Base-by-base conservation (phyloP, 1,140 invertebrate species). In the Zaprionus inermis region DNA sequence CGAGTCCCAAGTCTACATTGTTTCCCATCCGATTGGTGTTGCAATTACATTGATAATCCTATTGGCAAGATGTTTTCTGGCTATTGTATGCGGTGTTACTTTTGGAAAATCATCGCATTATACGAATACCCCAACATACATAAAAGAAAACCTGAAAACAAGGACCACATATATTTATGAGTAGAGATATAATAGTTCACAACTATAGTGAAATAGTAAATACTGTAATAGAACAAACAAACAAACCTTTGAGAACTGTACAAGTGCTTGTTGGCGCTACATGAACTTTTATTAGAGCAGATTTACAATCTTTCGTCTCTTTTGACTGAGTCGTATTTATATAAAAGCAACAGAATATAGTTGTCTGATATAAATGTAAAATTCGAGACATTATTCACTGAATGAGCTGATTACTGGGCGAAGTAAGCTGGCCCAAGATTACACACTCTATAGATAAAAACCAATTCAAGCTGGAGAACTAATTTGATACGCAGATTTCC, bases 41-140 rank as follows among this genome's bases (percentile, higher is more conserved):
- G 70, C 67, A 89, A 83, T 89, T 88, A 88, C 84, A 89, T 80
- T 89, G 72, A 64, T 88, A 89, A 89, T 89, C 77, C 84, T 64
- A 78, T 72, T 66, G 22, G 67, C 57, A 72, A 72, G 60, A 84
- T 74, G 58, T 78, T 76, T 69, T 72, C 20, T 24, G 16, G 20
- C n/a, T 56, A 55, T 76, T 69, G 60, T 66, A 14, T 46, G 34
- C 36, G 38, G 34, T 61, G 46, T 73, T 56, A 63, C 49, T 77
- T 71, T 73, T 63, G 41, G 20, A 56, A 66, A 78, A 66, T 78
- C 22, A 58, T 49, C 18, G 16, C 49, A 77, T 68, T 63, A 32
- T 7, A 44, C 24, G 20, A 32, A 28, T 7, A 44, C 55, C n/a
- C 18, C 12, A 56, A 22, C 38, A 46, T 22, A 30, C 18, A 18